phyloP scores from a whole-genome alignment of 2,113 vertebrate species.

The Neotragus pygmaeus region DNA sequence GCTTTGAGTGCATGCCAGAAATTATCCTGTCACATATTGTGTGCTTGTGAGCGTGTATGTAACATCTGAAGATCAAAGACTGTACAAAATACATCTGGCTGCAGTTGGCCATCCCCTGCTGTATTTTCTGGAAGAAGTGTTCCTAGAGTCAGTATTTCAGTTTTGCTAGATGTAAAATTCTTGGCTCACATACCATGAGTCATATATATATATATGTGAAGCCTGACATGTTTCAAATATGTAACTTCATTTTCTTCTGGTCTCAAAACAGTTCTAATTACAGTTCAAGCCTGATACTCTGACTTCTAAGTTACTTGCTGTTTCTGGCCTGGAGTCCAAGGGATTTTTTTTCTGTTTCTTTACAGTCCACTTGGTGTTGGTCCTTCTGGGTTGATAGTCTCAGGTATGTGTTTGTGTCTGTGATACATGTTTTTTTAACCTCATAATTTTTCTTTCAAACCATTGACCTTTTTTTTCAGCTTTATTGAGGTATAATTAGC shows the following conservation, averaged over 20 bases:
- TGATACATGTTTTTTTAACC: background rate
- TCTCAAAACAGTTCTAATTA: background rate
- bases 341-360: background rate
- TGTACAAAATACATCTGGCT: background rate
- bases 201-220: background rate
- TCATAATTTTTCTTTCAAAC: background rate
- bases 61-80: background rate
- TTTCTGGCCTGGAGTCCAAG: background rate
- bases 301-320: background rate
- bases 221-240: background rate
- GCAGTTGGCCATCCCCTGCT: background rate
- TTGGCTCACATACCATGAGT: background rate
- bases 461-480: background rate
- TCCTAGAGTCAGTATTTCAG: background rate
- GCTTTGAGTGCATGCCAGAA: background rate
- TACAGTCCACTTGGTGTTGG: background rate
- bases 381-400: conserved; percentile 21
- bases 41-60: background rate
- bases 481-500: background rate
- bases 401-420: background rate
- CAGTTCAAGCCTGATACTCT: background rate
- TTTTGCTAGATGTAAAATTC: background rate
- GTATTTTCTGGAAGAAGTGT: background rate
- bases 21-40: background rate
- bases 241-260: background rate